These are phyloP conservation scores for Sinonovacula constricta DNA, from an alignment of 1,140 invertebrate genomes.

Conservation along the genomic window DNA sequence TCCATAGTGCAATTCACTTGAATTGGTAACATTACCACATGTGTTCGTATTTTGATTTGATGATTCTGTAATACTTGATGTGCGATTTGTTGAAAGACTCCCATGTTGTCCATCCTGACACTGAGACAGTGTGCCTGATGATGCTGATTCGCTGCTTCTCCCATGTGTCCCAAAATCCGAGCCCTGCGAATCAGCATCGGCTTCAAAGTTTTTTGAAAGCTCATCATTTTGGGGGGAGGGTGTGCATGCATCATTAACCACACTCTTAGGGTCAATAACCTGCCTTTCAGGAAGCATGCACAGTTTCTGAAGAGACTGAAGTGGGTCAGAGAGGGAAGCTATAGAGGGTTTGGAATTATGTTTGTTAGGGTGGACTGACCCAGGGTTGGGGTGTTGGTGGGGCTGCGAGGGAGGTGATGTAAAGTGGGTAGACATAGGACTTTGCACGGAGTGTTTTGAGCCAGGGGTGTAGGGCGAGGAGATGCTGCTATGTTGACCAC, in stretches of 20 bases:
- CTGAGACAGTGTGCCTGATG: slow-evolving; percentile 14
- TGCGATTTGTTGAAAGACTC: too few relatives aligned
- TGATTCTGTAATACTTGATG: too few relatives aligned
- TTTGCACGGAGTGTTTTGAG: slow-evolving; percentile 43
- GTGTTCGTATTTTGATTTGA: not conserved
- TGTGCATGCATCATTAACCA: slow-evolving; percentile 73
- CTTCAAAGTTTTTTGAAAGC: slow-evolving; percentile 73
- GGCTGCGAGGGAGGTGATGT: not conserved
- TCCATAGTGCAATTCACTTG: too few relatives aligned
- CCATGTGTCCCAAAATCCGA: not conserved
- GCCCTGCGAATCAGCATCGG: slow-evolving; percentile 63
- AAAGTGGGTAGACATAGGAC: slow-evolving; percentile 24
- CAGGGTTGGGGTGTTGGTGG: not conserved
- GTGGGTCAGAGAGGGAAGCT: slow-evolving; percentile 59
- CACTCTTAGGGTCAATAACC: slow-evolving; percentile 76
- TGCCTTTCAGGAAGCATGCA: slow-evolving; percentile 75
- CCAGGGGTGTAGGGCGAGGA: slow-evolving; percentile 48
- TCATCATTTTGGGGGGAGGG: slow-evolving; percentile 59
- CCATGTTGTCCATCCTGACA: slow-evolving; percentile 54
- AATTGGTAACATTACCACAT: too few relatives aligned
- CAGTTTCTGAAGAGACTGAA: slow-evolving; percentile 75
- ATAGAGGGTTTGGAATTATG: too few relatives aligned
- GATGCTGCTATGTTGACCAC: slow-evolving; percentile 45
- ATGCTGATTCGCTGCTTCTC: slow-evolving; percentile 38
- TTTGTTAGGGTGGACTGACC: not conserved